Evolutionary conservation across 1,140 invertebrate species (phyloP), one percentile per base, ranked within the genome.

Genomic region (Brachionus rotundiformis): DNA sequence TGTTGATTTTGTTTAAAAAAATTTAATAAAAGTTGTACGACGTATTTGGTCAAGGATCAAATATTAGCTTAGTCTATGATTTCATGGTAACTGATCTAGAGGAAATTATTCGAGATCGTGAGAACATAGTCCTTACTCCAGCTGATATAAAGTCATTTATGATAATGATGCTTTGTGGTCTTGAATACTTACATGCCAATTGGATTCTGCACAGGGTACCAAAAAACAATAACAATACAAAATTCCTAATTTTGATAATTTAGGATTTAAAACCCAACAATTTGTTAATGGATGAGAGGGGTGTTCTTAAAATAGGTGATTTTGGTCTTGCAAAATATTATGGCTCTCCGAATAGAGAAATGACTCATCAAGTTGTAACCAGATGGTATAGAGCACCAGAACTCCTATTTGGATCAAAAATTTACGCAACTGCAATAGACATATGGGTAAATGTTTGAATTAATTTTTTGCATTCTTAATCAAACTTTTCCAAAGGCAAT

Each of bases 71-170:
- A 23, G 97, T 99, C 0, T 98, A 99, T 90, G 97, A 99, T 88
- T 99, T 96, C 85, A 98, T 99, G 96, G 95, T 98, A 86, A 99
- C 96, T 29, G 98, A 99, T 89, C 89, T 99, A 83, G 98, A 99
- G 90, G 76, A 79, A 63, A 79, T 79, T 39, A 79, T 79, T 59
- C 19, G 76, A n/a, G 76, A 79, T n/a, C 47, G 76, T 36, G 76
- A 79, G 59, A 79, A 79, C 29, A 63, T 79, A 16, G 59, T 79
- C 25, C 36, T 79, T 10, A 59, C 76, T 8, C 76, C 76, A 10
- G 19, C 76, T 27, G 47, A 79, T 87, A 95, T 99, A 33, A 99
- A 99, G 88, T 91, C 95, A 0, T 99, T 98, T 84, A 93, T 93
- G 84, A 91, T 99, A 41, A 96, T 98, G 92, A 98, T 95, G 23